A percentile compares a stretch with the other conserved stretches of the same genome.
Evolutionary conservation across 2,113 vertebrate species (phyloP).

Genomic region (Cricetomys ansorgei): DNA sequence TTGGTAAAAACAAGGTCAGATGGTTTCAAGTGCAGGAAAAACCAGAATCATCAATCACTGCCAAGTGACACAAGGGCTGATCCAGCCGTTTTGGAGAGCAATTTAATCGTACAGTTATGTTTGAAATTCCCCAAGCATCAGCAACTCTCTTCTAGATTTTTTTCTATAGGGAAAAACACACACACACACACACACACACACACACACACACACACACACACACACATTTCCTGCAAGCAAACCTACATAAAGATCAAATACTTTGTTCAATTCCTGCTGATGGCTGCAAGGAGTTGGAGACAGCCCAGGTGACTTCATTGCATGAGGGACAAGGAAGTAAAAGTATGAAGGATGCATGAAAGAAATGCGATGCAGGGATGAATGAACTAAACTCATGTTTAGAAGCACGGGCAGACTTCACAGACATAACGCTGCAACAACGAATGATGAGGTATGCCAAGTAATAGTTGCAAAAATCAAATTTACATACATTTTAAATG

Average conservation of each 20-base stretch:
- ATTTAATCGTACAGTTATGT: neutral
- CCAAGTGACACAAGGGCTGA: neutral
- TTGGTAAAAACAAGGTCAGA: neutral
- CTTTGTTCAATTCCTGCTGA: neutral
- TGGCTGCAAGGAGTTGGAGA: neutral
- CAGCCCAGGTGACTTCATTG: neutral
- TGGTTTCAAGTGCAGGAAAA: neutral
- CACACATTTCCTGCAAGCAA: neutral
- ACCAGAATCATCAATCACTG: neutral
- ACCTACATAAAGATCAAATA: neutral
- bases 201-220: too few relatives aligned
- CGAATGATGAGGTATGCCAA: neutral
- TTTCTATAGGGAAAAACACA: neutral
- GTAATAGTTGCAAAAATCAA: slow-evolving; percentile 6
- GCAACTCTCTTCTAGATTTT: neutral
- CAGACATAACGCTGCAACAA: neutral
- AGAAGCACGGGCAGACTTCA: neutral
- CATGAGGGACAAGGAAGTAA: neutral
- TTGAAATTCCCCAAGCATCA: neutral
- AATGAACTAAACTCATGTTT: neutral
- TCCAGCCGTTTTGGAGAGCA: neutral
- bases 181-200: too few relatives aligned
- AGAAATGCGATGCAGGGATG: neutral
- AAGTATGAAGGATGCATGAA: neutral
- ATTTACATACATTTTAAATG: neutral